Base-by-base conservation (phyloP, 2,113 vertebrate genomes). In the Calonectris borealis region DNA sequence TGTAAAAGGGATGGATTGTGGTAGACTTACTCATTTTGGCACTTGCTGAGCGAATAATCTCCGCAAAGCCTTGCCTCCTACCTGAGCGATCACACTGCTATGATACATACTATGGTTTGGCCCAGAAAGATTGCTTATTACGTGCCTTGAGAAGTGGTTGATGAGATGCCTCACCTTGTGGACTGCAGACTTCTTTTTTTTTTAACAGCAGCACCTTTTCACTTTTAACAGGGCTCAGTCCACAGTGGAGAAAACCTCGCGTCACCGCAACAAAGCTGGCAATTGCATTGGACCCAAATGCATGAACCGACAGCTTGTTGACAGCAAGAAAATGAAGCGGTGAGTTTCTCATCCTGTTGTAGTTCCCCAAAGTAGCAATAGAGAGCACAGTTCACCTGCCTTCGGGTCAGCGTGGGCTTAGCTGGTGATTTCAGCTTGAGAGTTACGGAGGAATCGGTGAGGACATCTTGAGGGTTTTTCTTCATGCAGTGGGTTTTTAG, bases 311-410 rank as follows among this genome's bases (percentile, higher is more conserved):
- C 95, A 96, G 79, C 89, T 96, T 54, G 78, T 44, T 62, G 94
- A 95, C 48, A 92, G 91, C 94, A 98, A 60, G 70, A 98, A 98
- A 92, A 91, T 95, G 42, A 98, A 96, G 96, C 95, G 98, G 98
- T 98, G 94, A 98, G 98, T 93, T 95, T 79, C 73, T 79, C 61
- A 27, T 48, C 32, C 49, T 18, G 16, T 25, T 97, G 91, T 94
- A 94, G 90, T 94, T 92, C 80, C 60, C 24, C 0, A 0, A 36
- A 89, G 24, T 19, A 88, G 77, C 80, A 95, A 88, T 32, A 92
- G 83, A 81, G 91, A 90, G 90, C 87, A 94, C 78, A 86, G 85
- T 91, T 92, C 87, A 89, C 66, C 80, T 93, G 90, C 70, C 72
- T 81, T 86, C 3, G 0, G 38, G 49, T 64, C 79, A 60, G n/a